Conservation (phyloP, 2,113 vertebrate species). For the Phrynocephalus versicolor region DNA sequence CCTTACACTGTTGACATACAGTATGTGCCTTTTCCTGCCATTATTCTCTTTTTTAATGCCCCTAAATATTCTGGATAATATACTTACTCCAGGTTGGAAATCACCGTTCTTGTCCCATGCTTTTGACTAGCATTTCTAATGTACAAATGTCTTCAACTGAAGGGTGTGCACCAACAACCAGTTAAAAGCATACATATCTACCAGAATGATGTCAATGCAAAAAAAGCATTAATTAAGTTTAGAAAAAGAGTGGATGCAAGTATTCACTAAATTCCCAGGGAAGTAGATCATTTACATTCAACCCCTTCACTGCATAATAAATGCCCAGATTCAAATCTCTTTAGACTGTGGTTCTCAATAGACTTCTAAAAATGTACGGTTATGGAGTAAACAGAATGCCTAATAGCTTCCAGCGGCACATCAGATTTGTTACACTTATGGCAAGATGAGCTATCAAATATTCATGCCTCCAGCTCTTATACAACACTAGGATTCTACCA, state of each 20-base stretch:
- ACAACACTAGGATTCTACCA: slow-evolving; percentile 55
- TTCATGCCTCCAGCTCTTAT: slow-evolving; percentile 61
- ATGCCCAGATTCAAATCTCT: slow-evolving; percentile 59
- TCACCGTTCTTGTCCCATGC: not conserved
- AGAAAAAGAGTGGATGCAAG: slow-evolving; percentile 48
- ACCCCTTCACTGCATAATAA: slow-evolving; percentile 47
- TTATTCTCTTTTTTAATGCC: too few species aligned
- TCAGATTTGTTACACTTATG: slow-evolving; percentile 64
- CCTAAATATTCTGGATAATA: too few species aligned
- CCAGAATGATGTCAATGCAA: not conserved
- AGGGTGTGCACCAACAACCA: slow-evolving; percentile 22
- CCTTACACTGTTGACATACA: too few species aligned
- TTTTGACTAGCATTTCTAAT: not conserved
- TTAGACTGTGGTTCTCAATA: slow-evolving; percentile 50
- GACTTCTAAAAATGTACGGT: slow-evolving; percentile 60
- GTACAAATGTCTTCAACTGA: slow-evolving; percentile 26
- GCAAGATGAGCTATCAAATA: slow-evolving; percentile 64
- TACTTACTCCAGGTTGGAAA: too few species aligned
- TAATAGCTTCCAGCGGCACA: slow-evolving; percentile 56
- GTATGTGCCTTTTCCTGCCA: too few species aligned
- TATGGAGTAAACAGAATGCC: slow-evolving; percentile 67
- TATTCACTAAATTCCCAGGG: slow-evolving; percentile 37
- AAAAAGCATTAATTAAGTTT: slow-evolving; percentile 43
- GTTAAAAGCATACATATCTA: slow-evolving; percentile 8
- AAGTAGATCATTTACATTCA: slow-evolving; percentile 53